Conservation (phyloP, 2,113 vertebrate species). For the Terrapene triunguis region DNA sequence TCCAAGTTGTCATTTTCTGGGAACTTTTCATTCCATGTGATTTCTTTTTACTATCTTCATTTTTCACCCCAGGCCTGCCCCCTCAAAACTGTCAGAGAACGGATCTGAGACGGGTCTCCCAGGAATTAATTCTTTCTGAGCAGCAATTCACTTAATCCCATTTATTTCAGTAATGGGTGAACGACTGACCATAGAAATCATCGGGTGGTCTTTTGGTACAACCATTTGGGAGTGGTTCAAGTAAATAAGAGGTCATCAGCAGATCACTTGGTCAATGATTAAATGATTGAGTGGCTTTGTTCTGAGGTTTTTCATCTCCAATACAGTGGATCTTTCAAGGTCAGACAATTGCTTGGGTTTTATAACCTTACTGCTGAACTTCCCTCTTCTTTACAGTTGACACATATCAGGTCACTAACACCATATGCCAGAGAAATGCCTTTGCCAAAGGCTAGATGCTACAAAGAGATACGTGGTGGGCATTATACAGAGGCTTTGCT, state of each 20-base stretch:
- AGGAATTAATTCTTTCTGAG: rapidly evolving
- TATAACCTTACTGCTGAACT: not conserved
- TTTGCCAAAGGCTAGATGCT: not conserved
- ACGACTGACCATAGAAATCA: not conserved
- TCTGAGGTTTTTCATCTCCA: not conserved
- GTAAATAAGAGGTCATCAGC: not conserved
- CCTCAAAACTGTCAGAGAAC: not conserved
- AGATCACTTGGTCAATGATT: not conserved
- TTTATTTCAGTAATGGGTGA: not conserved
- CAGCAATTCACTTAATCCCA: not conserved
- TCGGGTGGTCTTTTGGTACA: not conserved
- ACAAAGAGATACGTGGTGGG: not conserved
- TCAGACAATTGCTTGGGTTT: not conserved
- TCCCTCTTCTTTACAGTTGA: not conserved
- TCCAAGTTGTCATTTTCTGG: not conserved
- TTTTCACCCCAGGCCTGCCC: not conserved
- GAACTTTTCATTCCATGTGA: not conserved
- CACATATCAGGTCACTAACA: not conserved
- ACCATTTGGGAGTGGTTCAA: not conserved
- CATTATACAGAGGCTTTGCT: rapidly evolving
- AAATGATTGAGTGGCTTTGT: not conserved
- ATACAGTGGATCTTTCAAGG: not conserved
- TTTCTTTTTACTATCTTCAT: not conserved
- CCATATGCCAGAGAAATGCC: not conserved
- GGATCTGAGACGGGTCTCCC: not conserved